Evolutionary conservation across 2,888 invertebrate genomes (phyloP).

Genomic region (Malthinus flaveolus): DNA sequence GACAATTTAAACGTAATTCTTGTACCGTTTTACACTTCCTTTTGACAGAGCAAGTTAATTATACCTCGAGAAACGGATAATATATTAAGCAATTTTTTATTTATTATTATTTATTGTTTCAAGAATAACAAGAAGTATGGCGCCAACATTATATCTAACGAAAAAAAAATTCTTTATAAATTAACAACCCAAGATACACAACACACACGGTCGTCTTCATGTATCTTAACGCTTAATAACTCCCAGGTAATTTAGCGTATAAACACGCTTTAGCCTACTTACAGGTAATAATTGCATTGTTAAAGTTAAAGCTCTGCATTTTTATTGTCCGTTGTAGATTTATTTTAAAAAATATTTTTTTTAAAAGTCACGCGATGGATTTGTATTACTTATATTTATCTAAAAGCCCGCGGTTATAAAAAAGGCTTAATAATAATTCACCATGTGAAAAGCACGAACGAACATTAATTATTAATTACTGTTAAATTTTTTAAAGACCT

Average conservation of each 20-base stretch:
- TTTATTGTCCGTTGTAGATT: no score
- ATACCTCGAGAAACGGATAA: conserved; percentile 9
- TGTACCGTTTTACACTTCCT: neutral
- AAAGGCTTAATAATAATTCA: conserved; percentile 46
- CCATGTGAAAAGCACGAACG: conserved; percentile 31
- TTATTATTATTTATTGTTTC: conserved; percentile 24
- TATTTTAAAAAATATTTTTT: no score
- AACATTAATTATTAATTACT: conserved; percentile 48
- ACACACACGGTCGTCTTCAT: conserved; percentile 37
- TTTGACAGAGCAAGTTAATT: conserved; percentile 1
- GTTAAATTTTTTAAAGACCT: conserved; percentile 46
- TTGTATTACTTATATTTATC: neutral
- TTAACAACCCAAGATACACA: conserved; percentile 34
- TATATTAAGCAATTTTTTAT: conserved; percentile 22
- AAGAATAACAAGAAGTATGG: conserved; percentile 36
- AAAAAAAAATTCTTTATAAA: conserved; percentile 38
- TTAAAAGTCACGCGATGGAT: no score
- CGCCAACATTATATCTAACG: conserved; percentile 41
- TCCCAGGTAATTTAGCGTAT: conserved; percentile 41
- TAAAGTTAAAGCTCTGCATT: conserved; percentile 23
- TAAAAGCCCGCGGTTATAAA: conserved; percentile 19
- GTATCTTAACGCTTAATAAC: conserved; percentile 42
- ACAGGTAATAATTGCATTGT: conserved; percentile 44
- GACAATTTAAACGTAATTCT: neutral
- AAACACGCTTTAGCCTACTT: conserved; percentile 37